phyloP scores from a whole-genome alignment of 2,113 vertebrate species.

The Trinectes maculatus region DNA sequence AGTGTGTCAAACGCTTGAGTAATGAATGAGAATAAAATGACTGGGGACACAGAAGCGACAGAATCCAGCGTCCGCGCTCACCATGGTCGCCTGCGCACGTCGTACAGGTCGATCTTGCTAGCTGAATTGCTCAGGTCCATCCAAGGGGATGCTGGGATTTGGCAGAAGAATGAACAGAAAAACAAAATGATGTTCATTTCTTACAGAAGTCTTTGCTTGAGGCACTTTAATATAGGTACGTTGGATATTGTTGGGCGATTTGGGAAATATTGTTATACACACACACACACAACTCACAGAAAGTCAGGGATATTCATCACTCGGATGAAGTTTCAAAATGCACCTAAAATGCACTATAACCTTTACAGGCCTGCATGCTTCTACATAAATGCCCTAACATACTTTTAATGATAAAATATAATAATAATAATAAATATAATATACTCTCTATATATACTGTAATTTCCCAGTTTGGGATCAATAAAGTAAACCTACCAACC shows the following conservation, averaged over 20 bases:
- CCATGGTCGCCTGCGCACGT: slow-evolving; percentile 96
- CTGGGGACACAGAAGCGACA: neutral
- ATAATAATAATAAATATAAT: no score
- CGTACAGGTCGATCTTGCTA: slow-evolving; percentile 96
- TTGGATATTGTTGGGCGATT: no score
- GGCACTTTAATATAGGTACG: neutral
- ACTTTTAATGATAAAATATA: no score
- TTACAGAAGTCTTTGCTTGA: neutral
- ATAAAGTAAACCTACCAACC: no score
- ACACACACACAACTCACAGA: no score
- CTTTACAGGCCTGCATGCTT: slow-evolving; percentile 3
- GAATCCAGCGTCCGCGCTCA: slow-evolving; percentile 70
- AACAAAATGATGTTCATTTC: slow-evolving; percentile 4
- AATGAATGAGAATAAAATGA: neutral
- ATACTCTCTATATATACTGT: no score
- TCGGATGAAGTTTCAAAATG: no score
- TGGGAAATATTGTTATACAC: no score
- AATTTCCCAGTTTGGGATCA: no score
- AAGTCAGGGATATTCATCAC: no score
- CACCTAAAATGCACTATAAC: no score
- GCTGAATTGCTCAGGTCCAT: slow-evolving; percentile 87
- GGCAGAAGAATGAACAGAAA: neutral
- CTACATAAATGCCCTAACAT: no score
- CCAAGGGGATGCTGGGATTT: slow-evolving; percentile 91
- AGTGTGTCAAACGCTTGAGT: slow-evolving; percentile 6